Evolutionary conservation across 1,140 invertebrate genomes (phyloP), one percentile per base, ranked within the genome.

Genomic region (Euglossa dilemma): DNA sequence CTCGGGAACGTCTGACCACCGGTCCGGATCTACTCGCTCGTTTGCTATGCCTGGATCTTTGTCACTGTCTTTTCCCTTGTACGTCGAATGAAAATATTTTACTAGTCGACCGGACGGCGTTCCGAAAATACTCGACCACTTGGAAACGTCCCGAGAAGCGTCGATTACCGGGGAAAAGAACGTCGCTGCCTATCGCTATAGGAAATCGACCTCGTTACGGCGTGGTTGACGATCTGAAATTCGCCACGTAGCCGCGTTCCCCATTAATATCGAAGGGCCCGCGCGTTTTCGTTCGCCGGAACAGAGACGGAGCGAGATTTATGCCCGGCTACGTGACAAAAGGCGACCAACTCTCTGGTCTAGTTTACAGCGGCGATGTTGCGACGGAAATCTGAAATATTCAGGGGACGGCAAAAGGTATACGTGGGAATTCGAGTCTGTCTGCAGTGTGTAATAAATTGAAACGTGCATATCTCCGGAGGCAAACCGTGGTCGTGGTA

Each of bases 401-500:
- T 79, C 75, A 77, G 57, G 54, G 74, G 64, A 47, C 43, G 73
- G 80, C 57, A 36, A 83, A 85, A 78, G 84, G 84, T 82, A 77
- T 80, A 72, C 67, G 81, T 77, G 74, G 81, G 74, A 78, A 83
- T 83, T 83, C 75, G 73, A 78, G 81, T 83, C 81, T 78, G 81
- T 72, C 75, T 78, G 83, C 75, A 84, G 73, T 86, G 88, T 85
- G 89, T 91, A 91, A 92, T 92, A 92, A 92, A 93, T 93, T 91
- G 90, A 92, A 92, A 93, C 89, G 89, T 90, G 91, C 88, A 88
- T 91, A 91, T 87, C 79, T 88, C 84, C 81, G 73, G 81, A 85
- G 77, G 85, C 66, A 85, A 83, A 83, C 50, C 79, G 77, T 84
- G 77, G 85, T 87, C 82, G 87, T 91, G 87, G 85, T 86, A 85